Conservation (phyloP, 2,113 vertebrate genomes). For the Chroicocephalus ridibundus region DNA sequence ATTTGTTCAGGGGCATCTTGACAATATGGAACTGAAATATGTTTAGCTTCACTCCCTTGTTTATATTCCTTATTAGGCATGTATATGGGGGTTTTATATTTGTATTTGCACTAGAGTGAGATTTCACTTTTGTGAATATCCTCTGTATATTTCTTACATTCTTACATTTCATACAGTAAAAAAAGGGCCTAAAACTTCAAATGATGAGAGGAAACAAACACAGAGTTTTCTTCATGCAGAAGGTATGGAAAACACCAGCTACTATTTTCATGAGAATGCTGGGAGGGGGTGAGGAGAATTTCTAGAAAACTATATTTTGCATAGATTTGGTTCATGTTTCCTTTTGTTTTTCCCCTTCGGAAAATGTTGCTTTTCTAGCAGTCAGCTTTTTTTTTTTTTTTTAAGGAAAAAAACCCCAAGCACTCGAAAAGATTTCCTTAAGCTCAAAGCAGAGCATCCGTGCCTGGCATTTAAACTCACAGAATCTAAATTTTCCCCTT, state of each 20-base stretch:
- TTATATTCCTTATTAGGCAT: background rate
- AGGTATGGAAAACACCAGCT: background rate
- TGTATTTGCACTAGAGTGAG: background rate
- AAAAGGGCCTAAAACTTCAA: background rate
- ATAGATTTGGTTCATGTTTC: background rate
- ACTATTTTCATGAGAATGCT: background rate
- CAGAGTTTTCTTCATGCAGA: background rate
- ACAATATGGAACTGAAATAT: background rate
- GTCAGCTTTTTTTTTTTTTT: background rate
- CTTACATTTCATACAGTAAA: background rate
- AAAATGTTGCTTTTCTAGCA: background rate
- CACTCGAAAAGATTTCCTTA: background rate
- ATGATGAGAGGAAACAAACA: background rate
- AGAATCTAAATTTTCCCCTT: background rate
- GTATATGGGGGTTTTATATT: rapidly evolving
- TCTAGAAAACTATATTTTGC: background rate
- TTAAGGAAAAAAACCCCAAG: background rate
- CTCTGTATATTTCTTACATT: background rate
- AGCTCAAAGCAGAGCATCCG: background rate
- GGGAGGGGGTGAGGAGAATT: background rate
- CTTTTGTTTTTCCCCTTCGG: background rate
- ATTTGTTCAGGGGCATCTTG: background rate
- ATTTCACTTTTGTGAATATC: background rate
- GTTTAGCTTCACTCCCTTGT: background rate
- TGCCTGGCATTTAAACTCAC: background rate